Percentiles rank a stretch among this genome's conserved stretches.
Evolutionary conservation across 2,888 invertebrate genomes (phyloP).

Genomic region (Sthenelais limicola): DNA sequence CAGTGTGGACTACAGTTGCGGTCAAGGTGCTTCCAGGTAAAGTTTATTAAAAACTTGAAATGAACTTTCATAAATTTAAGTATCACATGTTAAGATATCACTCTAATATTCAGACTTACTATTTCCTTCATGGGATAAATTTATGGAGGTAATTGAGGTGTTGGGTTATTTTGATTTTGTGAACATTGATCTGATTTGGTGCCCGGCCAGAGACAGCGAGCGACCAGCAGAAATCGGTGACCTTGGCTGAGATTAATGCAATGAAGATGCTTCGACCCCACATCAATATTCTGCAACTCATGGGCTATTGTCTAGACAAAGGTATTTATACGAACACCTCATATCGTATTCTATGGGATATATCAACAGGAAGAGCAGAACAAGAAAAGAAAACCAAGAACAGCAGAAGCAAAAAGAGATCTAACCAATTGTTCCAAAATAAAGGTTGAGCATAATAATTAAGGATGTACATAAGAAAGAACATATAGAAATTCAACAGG

Average conservation of each 20-base stretch:
- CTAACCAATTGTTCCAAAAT: too few species aligned
- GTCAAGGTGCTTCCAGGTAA: conserved; percentile 33
- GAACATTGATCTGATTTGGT: conserved; percentile 3
- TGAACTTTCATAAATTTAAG: neutral
- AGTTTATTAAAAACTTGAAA: neutral
- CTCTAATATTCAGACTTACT: neutral
- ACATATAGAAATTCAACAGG: too few species aligned
- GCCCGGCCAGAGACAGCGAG: conserved; percentile 25
- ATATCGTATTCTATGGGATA: neutral
- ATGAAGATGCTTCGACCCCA: conserved; percentile 17
- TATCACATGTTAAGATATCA: neutral
- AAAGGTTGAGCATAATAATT: too few species aligned
- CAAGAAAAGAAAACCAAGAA: too few species aligned
- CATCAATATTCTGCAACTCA: conserved; percentile 37
- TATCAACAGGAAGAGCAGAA: too few species aligned
- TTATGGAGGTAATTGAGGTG: neutral
- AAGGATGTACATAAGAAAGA: too few species aligned
- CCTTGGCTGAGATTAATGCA: conserved; percentile 29
- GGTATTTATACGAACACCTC: conserved; percentile 3
- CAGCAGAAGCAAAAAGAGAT: too few species aligned
- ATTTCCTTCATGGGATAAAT: neutral
- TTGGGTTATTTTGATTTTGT: too few species aligned
- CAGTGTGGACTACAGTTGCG: conserved; percentile 16
- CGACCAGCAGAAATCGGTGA: conserved; percentile 26
- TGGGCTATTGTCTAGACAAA: conserved; percentile 36